phyloP scores from a whole-genome alignment of 2,113 vertebrate species.

The Muntiacus muntjak region DNA sequence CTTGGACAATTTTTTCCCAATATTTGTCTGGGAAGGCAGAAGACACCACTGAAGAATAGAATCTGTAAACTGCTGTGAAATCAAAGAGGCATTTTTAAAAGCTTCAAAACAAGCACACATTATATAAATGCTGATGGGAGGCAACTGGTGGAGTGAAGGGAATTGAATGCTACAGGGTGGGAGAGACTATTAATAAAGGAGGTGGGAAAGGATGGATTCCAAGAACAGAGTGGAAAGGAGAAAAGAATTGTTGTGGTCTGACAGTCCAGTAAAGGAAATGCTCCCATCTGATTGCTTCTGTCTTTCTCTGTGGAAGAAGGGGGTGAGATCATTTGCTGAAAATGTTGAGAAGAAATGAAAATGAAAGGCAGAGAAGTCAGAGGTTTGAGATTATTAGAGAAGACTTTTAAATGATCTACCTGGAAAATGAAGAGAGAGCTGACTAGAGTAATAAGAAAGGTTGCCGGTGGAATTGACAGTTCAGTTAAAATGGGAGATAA shows the following conservation, averaged over 20 bases:
- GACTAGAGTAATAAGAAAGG: neutral
- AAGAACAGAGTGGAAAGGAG: neutral
- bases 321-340: neutral
- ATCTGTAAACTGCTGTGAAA: neutral
- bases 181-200: neutral
- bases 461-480: neutral
- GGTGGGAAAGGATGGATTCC: neutral
- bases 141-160: too few species aligned
- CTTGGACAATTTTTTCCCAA: neutral
- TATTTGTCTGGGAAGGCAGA: neutral
- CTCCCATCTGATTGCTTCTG: neutral
- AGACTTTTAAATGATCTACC: neutral
- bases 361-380: neutral
- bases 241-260: neutral
- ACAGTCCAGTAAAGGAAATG: neutral
- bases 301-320: neutral
- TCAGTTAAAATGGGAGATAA: neutral
- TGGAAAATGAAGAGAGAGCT: neutral
- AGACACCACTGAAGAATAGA: neutral
- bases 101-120: neutral
- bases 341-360: neutral
- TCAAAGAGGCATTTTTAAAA: neutral
- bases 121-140: neutral
- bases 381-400: neutral
- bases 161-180: neutral